A percentile compares a stretch with the other conserved stretches of the same genome.
Conservation (phyloP, 1,140 invertebrate species). For the Drosophila watanabei region DNA sequence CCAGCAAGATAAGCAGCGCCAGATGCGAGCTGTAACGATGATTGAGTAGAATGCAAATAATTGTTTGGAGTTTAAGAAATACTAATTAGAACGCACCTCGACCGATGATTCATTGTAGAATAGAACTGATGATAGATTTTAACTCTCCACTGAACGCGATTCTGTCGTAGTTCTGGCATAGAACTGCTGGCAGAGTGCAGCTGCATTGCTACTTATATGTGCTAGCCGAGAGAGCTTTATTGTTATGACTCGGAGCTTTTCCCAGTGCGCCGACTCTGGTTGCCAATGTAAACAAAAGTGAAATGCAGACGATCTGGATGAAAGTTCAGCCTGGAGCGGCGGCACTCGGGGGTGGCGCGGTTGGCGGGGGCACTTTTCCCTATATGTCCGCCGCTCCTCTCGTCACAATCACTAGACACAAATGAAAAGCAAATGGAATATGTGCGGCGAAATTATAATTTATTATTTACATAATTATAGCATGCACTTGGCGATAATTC, state of each 20-base stretch:
- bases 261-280: slow-evolving; percentile 45
- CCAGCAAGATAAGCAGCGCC: slow-evolving; percentile 41
- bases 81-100: slow-evolving; percentile 8
- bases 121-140: not conserved
- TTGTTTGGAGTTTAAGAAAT: not conserved
- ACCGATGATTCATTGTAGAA: slow-evolving; percentile 35
- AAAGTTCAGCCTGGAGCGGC: slow-evolving; percentile 1
- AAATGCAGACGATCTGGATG: slow-evolving; percentile 57
- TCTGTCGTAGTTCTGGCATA: slow-evolving; percentile 30
- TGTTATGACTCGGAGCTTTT: slow-evolving; percentile 31
- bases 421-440: slow-evolving; percentile 18
- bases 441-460: slow-evolving; percentile 35
- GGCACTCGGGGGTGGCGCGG: not conserved
- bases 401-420: slow-evolving; percentile 50
- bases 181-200: slow-evolving; percentile 54
- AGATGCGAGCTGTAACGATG: slow-evolving; percentile 34
- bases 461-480: slow-evolving; percentile 21
- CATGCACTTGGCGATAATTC: slow-evolving; percentile 24
- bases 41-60: slow-evolving; percentile 4
- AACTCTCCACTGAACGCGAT: slow-evolving; percentile 1
- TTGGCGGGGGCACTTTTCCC: not conserved
- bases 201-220: slow-evolving; percentile 64
- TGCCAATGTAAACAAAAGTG: slow-evolving; percentile 64
- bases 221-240: slow-evolving; percentile 53
- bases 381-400: slow-evolving; percentile 24